Evolutionary conservation across 2,888 invertebrate species (phyloP).

Genomic region (Mechanitis messenoides): DNA sequence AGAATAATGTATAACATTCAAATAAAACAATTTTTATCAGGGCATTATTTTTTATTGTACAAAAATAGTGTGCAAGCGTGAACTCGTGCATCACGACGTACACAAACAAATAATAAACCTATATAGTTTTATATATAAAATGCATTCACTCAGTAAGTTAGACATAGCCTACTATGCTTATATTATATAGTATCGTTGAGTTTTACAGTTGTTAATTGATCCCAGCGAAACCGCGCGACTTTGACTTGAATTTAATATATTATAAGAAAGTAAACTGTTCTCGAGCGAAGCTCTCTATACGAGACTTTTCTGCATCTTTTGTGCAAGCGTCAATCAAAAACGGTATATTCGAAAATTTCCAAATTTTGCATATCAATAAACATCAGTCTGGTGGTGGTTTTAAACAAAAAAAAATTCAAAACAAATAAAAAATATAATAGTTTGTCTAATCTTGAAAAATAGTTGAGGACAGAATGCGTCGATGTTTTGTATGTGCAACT

Average conservation of each 20-base stretch:
- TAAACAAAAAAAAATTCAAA: too few relatives aligned
- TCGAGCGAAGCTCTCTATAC: too few relatives aligned
- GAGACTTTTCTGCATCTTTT: too few relatives aligned
- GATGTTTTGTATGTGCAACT: too few relatives aligned
- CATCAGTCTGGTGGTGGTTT: too few relatives aligned
- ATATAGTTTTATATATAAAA: slow-evolving; percentile 68
- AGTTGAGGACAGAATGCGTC: too few relatives aligned
- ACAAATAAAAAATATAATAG: too few relatives aligned
- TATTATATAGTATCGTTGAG: slow-evolving; percentile 69
- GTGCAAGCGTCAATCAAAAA: too few relatives aligned
- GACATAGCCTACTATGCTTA: slow-evolving; percentile 71
- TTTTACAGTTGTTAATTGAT: slow-evolving; percentile 63
- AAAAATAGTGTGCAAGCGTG: slow-evolving; percentile 77
- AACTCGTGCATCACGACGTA: slow-evolving; percentile 71
- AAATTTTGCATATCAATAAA: too few relatives aligned
- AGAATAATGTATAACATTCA: slow-evolving; percentile 25
- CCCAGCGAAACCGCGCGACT: slow-evolving; percentile 51
- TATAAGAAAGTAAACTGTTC: background rate
- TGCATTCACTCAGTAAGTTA: slow-evolving; percentile 73
- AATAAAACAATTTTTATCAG: slow-evolving; percentile 70
- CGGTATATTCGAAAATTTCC: too few relatives aligned
- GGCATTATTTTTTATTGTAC: slow-evolving; percentile 77
- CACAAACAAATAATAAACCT: slow-evolving; percentile 71
- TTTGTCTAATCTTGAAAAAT: too few relatives aligned
- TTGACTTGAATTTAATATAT: slow-evolving; percentile 13